Conservation (phyloP, 2,113 vertebrate genomes). For the Aphyosemion australe region DNA sequence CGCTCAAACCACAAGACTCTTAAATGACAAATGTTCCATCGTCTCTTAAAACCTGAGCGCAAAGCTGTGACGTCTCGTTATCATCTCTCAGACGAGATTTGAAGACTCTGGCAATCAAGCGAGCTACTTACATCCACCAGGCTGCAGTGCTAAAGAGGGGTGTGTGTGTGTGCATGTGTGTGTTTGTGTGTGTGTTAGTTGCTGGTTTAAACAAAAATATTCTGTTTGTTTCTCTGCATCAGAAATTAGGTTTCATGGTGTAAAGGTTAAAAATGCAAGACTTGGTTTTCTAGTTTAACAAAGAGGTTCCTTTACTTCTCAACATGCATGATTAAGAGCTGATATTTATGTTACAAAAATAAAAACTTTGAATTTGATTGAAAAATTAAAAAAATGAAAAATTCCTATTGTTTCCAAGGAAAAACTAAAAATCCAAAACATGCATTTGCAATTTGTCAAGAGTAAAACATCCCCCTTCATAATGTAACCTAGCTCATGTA, state of each 20-base stretch:
- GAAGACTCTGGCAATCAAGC: slow-evolving; percentile 78
- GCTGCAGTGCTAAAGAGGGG: background rate
- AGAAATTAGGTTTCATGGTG: background rate
- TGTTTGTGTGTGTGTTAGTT: too few species aligned
- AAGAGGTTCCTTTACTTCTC: slow-evolving; percentile 6
- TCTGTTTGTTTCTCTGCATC: background rate
- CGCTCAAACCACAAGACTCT: slow-evolving; percentile 71
- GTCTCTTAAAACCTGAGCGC: slow-evolving; percentile 77
- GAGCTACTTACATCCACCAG: slow-evolving; percentile 58
- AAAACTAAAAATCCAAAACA: too few species aligned
- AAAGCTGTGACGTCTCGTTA: slow-evolving; percentile 82
- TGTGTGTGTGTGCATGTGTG: too few species aligned
- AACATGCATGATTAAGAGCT: background rate
- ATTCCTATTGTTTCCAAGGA: too few species aligned
- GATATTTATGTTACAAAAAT: background rate
- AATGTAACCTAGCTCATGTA: too few species aligned
- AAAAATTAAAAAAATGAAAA: too few species aligned
- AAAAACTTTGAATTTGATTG: too few species aligned
- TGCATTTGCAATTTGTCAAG: too few species aligned
- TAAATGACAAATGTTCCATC: slow-evolving; percentile 85
- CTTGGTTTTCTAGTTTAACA: slow-evolving; percentile 22
- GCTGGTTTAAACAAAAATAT: background rate
- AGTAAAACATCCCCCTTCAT: too few species aligned
- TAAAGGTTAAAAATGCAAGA: slow-evolving; percentile 17
- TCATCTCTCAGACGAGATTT: slow-evolving; percentile 73